Base-by-base conservation (phyloP, 1,140 invertebrate species). In the Zaprionus ghesquierei region DNA sequence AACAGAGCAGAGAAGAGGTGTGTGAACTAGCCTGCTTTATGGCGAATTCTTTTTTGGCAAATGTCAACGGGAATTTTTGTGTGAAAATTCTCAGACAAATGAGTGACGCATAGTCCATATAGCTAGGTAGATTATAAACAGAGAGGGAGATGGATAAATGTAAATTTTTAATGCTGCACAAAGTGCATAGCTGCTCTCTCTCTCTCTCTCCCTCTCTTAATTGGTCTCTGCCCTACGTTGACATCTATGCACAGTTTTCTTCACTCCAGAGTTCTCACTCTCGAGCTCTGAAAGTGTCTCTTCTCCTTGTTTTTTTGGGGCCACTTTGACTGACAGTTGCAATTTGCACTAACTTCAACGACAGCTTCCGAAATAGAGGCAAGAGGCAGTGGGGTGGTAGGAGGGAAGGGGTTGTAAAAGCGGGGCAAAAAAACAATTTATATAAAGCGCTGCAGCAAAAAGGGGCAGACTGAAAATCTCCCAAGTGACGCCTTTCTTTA, bases 311-410 rank as follows among this genome's bases (percentile, higher is more conserved):
- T 15, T 41, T 41, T 15, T 41, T 41, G 35, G 35, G 35, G 35
- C 13, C 35, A 15, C 35, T 77, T 86, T 86, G 81, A 86, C 70
- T 81, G 81, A 63, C 81, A 81, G 75, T 81, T 86, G 81, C 81
- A 81, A 86, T 86, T 86, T 86, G 79, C 82, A 87, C 82, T 86
- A 87, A 87, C 82, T 87, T 79, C 53, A 78, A 55, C 62, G 55
- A 23, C 64, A 65, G 54, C 60, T 50, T 23, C 50, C 22, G 20
- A 31, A 49, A 25, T 35, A 65, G 22, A 33, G 15, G 5, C 18
- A 33, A 13, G 18, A 27, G 22, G 44, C 15, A 41, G 41, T 20
- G 23, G 31, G 31, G 13, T 27, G 23, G 23, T 15, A 18, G 33
- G 27, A 49, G 31, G 35, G 29, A 69, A 56, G 22, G 38, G 64